A percentile compares a stretch with the other conserved stretches of the same genome.
Evolutionary conservation across 2,113 vertebrate genomes (phyloP).

Genomic region (Hydropotes inermis): DNA sequence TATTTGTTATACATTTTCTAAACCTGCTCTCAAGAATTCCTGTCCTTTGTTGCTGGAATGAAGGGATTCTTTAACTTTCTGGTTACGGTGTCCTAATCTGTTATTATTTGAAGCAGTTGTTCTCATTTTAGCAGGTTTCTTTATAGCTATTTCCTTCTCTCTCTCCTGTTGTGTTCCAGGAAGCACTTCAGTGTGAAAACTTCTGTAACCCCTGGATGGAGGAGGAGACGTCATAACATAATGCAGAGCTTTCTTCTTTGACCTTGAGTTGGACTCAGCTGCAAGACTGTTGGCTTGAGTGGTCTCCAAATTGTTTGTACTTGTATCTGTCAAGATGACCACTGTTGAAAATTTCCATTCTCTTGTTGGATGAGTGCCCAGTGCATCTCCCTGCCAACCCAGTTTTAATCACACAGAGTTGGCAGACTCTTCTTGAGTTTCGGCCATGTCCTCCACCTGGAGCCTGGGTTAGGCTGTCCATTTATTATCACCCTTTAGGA

Average conservation of each 20-base stretch:
- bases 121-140: background rate
- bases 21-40: background rate
- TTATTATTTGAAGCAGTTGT: background rate
- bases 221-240: background rate
- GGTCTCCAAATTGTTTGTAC: background rate
- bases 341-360: conserved; percentile 2
- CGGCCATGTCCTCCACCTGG: background rate
- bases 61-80: background rate
- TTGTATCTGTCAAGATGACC: conserved; percentile 2
- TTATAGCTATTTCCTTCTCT: background rate
- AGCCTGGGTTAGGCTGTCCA: background rate
- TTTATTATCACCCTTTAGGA: background rate
- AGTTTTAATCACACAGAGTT: background rate
- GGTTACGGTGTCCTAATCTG: background rate
- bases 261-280: background rate
- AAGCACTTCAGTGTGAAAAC: background rate
- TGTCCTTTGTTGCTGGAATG: background rate
- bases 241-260: background rate
- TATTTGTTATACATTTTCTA: background rate
- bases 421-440: background rate
- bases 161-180: too few relatives aligned
- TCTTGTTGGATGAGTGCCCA: background rate
- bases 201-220: background rate
- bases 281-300: background rate
- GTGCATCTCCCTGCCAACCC: background rate